phyloP scores from a whole-genome alignment of 2,113 vertebrate species.

The Campylomormyrus numenius region DNA sequence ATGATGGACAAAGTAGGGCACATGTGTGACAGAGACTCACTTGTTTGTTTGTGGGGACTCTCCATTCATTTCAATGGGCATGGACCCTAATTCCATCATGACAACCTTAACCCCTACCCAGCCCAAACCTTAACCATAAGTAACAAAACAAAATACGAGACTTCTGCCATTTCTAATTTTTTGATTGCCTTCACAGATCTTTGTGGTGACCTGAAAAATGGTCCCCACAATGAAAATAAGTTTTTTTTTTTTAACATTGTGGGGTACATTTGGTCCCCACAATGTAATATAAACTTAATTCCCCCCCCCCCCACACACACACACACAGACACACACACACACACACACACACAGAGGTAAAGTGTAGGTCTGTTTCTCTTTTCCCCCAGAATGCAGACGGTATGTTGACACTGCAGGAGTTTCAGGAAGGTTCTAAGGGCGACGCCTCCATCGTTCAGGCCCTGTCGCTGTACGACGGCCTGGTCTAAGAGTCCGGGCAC shows the following conservation, averaged over 20 bases:
- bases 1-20: constrained; percentile 94
- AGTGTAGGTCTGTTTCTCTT: constrained; percentile 17
- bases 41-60: not conserved
- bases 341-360: not conserved
- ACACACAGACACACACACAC: too few species aligned
- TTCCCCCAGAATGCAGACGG: constrained; percentile 80
- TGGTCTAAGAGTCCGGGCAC: constrained; percentile 74
- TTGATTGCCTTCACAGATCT: not conserved
- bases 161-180: not conserved
- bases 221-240: too few species aligned
- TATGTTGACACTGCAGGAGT: constrained; percentile 94
- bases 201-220: not conserved
- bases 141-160: not conserved
- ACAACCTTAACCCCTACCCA: not conserved
- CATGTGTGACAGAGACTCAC: not conserved
- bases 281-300: not conserved
- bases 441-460: constrained; percentile 98
- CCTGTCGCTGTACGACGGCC: constrained; percentile 90
- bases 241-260: not conserved
- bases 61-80: not conserved
- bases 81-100: not conserved
- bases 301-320: too few species aligned
- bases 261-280: not conserved
- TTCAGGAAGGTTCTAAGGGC: constrained; percentile 95
- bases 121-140: not conserved